Evolutionary conservation across 2,888 invertebrate species (phyloP).

Genomic region (Itoplectis maculator): DNA sequence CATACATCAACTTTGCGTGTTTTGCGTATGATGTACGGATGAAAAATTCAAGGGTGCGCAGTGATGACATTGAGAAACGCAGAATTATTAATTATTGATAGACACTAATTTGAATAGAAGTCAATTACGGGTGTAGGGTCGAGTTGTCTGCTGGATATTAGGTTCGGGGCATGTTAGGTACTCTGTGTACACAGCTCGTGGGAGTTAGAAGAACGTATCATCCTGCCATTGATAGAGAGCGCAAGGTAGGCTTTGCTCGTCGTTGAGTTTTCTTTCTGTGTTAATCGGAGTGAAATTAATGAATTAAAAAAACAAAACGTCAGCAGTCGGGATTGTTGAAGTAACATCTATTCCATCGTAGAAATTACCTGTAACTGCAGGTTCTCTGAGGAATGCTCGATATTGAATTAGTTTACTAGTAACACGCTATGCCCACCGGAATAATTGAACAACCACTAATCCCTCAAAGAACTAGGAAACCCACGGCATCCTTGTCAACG

Average conservation of each 20-base stretch:
- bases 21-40: background rate
- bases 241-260: constrained; percentile 44
- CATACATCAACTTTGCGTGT: background rate
- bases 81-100: background rate
- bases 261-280: constrained; percentile 26
- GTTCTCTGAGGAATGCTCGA: constrained; percentile 25
- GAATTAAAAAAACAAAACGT: background rate
- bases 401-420: constrained; percentile 1
- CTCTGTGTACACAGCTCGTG: constrained; percentile 23
- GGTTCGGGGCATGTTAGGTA: constrained; percentile 44
- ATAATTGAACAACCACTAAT: background rate
- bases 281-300: constrained; percentile 43
- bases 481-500: constrained; percentile 24
- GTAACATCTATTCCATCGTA: background rate
- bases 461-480: constrained; percentile 5
- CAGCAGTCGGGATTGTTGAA: background rate
- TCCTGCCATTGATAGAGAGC: constrained; percentile 14
- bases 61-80: background rate
- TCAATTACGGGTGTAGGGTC: constrained; percentile 31
- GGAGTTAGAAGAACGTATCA: constrained; percentile 37
- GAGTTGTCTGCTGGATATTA: constrained; percentile 35
- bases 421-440: constrained; percentile 2
- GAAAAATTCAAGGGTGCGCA: background rate
- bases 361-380: background rate
- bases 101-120: background rate